Conservation (phyloP, 2,797 vertebrate species). For the Tamandua tetradactyla region DNA sequence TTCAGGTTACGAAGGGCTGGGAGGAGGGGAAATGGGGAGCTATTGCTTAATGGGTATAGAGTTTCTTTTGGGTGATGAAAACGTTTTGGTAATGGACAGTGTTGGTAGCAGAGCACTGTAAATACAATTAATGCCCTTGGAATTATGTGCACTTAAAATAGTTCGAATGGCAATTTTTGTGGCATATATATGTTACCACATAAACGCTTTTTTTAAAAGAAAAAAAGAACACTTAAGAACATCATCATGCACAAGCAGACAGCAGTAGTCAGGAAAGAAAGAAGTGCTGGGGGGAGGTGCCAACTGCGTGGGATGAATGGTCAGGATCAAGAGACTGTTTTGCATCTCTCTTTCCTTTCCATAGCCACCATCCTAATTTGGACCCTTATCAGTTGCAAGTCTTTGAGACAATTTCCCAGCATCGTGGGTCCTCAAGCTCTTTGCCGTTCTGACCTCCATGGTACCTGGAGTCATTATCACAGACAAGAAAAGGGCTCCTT, state of each 20-base stretch:
- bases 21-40: too few species aligned
- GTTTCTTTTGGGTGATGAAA: too few species aligned
- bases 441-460: background rate
- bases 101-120: too few species aligned
- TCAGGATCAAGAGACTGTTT: background rate
- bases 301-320: background rate
- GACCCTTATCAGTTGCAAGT: too few species aligned
- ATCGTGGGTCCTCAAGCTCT: background rate
- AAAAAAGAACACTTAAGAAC: background rate
- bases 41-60: too few species aligned
- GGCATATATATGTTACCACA: too few species aligned
- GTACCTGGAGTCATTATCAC: background rate
- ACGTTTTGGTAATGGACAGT: too few species aligned
- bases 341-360: background rate
- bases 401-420: background rate
- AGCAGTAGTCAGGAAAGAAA: background rate
- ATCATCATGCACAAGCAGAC: background rate
- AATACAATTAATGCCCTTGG: too few species aligned
- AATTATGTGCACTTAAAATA: too few species aligned
- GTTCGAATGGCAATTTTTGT: too few species aligned
- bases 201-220: too few species aligned
- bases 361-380: background rate
- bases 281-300: background rate
- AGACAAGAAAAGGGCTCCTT: background rate
- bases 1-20: too few species aligned